Base-by-base conservation (phyloP, 2,797 vertebrate species). In the Catostomus latipinnis region DNA sequence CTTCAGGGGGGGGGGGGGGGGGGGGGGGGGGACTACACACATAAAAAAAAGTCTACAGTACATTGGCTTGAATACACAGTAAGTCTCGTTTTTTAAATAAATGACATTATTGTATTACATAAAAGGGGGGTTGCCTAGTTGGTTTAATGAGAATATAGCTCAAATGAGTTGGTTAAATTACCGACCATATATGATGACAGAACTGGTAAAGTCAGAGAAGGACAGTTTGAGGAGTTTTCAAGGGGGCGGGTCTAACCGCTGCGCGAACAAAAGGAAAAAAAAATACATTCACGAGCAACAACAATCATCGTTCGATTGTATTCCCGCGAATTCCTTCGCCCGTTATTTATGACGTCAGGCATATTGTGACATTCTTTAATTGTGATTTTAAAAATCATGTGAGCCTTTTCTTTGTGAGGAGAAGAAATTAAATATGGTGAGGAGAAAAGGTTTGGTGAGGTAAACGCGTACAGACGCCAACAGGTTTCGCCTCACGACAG, bases 361-460 rank as follows among this genome's bases (percentile, higher is more conserved):
- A 7, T 11, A 1, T 7, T 48, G 49, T 46, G 22, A 60, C 56
- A 60, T 53, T 7, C 11, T 53, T 60, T 46, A n/a, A 6, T 61
- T 18, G 48, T 16, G 10, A 34, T 9, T 34, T 56, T 45, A 62
- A 79, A 78, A 74, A 88, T 83, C 81, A 84, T 84, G 56, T 82
- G 87, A 89, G 77, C 74, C 74, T 62, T 81, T 56, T 57, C 16
- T 70, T 78, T 85, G 80, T 71, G 83, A 80, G 80, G 50, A 79
- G 62, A 78, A 81, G 14, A 45, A 84, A 86, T 48, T 1, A 81
- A 16, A 69, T 34, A 34, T 34, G 46, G 49, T 1, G 10, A 5
- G 11, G 54, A 49, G 34, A 14, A 71, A 71, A 50, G 70, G 53
- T 22, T 49, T 56, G 14, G 52, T 58, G 54, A 77, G 66, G 56